phyloP scores from a whole-genome alignment of 2,797 vertebrate species.

The Periparus ater region DNA sequence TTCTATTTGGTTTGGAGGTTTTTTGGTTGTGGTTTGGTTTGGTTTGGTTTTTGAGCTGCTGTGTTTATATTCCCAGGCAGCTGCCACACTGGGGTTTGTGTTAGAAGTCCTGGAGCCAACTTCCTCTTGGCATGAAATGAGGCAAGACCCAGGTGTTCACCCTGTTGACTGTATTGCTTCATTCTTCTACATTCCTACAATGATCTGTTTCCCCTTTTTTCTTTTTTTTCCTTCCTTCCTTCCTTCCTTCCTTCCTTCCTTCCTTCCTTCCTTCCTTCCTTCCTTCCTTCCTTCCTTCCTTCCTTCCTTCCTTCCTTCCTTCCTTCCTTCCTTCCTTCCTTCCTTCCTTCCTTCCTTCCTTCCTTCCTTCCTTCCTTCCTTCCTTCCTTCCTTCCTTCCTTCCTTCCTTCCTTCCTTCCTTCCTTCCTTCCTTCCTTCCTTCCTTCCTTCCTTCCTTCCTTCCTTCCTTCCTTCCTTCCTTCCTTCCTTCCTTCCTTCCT shows the following conservation, averaged over 20 bases:
- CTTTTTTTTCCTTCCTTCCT: rapidly evolving
- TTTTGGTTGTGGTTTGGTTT: neutral
- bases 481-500: too few species aligned
- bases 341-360: too few species aligned
- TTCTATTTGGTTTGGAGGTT: neutral
- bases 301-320: rapidly evolving
- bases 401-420: too few species aligned
- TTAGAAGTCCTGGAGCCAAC: neutral
- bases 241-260: rapidly evolving
- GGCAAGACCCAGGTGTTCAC: neutral
- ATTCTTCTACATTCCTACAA: neutral
- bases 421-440: too few species aligned
- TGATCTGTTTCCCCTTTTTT: neutral
- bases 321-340: too few species aligned
- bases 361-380: too few species aligned
- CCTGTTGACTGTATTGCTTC: neutral
- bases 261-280: too few species aligned
- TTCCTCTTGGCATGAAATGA: neutral
- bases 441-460: too few species aligned
- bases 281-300: neutral
- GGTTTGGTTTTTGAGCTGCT: neutral
- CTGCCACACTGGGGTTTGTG: neutral
- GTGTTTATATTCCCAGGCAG: neutral
- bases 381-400: too few species aligned
- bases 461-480: too few species aligned